Base-by-base conservation (phyloP, 2,797 vertebrate genomes). In the Acipenser ruthenus region DNA sequence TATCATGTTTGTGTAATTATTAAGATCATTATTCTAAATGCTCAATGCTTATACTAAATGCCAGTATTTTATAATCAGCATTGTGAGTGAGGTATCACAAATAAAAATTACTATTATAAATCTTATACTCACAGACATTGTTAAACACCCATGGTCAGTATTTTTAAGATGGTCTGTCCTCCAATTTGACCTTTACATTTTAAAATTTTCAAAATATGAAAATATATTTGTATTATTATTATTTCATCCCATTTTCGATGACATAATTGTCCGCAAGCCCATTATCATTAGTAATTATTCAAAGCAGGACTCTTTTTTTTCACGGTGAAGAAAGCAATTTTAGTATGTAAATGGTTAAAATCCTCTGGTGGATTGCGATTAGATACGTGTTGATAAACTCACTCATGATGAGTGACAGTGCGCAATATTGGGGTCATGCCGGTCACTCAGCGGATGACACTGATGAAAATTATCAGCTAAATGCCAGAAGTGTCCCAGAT, bases 281-380 rank as follows among this genome's bases (percentile, higher is more conserved):
- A 90, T 90, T 93, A 93, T 91, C 89, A 84, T 90, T 91, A 86
- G 92, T 94, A 93, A 93, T 93, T 93, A 94, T 93, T 92, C 88
- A 89, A 93, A 92, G 82, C 73, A 83, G 90, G 74, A 64, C 37
- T 37, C 37, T 37, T 71, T 76, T 75, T 79, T 88, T 86, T 89
- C 79, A 53, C 88, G 88, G 88, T 92, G 91, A 88, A 85, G 84
- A 89, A 87, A 91, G 89, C 89, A 84, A 93, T 93, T 83, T 93
- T 87, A 87, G 81, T 91, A 93, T 94, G 93, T 92, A 93, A 94
- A 95, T 93, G 87, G 88, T 90, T 83, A 87, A 85, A 86, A 86
- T 87, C 87, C 92, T 87, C 76, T 23, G 66, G 89, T 88, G 90
- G 74, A 78, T 83, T 78, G 70, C 4, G 77, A 86, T 91, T 90